Percentiles rank a stretch among this genome's conserved stretches.
Evolutionary conservation across 2,113 vertebrate genomes (phyloP).

Genomic region (Lophura nycthemera): DNA sequence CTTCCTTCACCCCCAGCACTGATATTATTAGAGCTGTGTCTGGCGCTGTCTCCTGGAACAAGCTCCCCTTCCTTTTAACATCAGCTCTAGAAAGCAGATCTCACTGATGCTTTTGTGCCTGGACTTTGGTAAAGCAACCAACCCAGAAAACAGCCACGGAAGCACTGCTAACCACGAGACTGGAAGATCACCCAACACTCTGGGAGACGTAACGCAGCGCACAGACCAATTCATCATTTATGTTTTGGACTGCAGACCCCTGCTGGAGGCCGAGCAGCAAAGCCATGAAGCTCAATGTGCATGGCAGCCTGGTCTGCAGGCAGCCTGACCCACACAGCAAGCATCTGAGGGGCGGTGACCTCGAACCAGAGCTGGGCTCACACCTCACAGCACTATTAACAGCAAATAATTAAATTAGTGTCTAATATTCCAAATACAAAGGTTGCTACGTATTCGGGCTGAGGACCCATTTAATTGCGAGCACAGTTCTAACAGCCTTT

Average conservation of each 20-base stretch:
- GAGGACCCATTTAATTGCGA: constrained; percentile 25
- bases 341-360: not conserved
- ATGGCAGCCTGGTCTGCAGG: not conserved
- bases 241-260: not conserved
- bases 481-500: not conserved
- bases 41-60: not conserved
- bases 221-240: not conserved
- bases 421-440: not conserved
- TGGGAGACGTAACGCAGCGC: not conserved
- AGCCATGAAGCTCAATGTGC: rapidly evolving
- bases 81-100: not conserved
- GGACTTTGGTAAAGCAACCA: not conserved
- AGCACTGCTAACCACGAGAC: not conserved
- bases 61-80: not conserved
- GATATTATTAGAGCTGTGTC: rapidly evolving
- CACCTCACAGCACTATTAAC: not conserved
- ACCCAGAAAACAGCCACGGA: rapidly evolving
- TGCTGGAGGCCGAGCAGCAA: not conserved
- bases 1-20: not conserved
- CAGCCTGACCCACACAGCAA: not conserved
- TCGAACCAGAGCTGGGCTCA: not conserved
- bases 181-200: not conserved
- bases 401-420: not conserved
- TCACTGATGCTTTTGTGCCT: not conserved
- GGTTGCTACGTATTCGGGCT: not conserved